Evolutionary conservation across 1,140 invertebrate species (phyloP), one percentile per base, ranked within the genome.

Genomic region (Cardiocondyla obscurior): DNA sequence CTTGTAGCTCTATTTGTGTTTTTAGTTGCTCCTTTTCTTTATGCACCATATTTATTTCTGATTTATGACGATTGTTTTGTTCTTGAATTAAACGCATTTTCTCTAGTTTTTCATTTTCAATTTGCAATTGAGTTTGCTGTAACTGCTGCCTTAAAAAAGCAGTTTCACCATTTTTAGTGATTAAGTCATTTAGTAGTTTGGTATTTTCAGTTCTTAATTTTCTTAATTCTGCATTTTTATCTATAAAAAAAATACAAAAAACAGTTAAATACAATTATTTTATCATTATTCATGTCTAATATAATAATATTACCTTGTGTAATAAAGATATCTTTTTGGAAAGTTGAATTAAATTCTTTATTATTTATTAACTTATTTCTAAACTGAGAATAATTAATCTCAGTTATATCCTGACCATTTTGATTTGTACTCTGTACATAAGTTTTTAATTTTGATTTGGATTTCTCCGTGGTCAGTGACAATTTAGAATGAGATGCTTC

Each of bases 121-220:
- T 67, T 39, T 89, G 62, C 7, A 73, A 53, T 55, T 92, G 88
- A 19, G 85, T 82, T 70, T 90, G 91, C 22, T 90, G 89, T 4
- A 92, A 30, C 53, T 90, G 90, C 33, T 91, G 89, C 25, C 92
- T 70, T 2, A 93, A 65, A 86, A 91, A 93, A 44, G 85, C 84
- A 0, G 85, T 85, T 84, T 93, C 92, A 6, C 93, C 92, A 51
- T 92, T 86, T 81, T 93, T 93, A 6, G 89, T 85, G 84, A 88
- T 88, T 62, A 93, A 90, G 30, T 92, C 87, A 49, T 88, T 74
- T 14, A 88, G 67, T 6, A 93, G 57, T 25, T 92, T 91, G 25
- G 90, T 84, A 55, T 92, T 90, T 58, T 93, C 89, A 64, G 76
- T 62, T 55, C 84, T 87, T 55, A 91, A 81, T 46, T 89, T 91